A percentile compares a stretch with the other conserved stretches of the same genome.
These are phyloP conservation scores for Actias luna DNA, from an alignment of 2,888 invertebrate genomes.

Conservation along the genomic window DNA sequence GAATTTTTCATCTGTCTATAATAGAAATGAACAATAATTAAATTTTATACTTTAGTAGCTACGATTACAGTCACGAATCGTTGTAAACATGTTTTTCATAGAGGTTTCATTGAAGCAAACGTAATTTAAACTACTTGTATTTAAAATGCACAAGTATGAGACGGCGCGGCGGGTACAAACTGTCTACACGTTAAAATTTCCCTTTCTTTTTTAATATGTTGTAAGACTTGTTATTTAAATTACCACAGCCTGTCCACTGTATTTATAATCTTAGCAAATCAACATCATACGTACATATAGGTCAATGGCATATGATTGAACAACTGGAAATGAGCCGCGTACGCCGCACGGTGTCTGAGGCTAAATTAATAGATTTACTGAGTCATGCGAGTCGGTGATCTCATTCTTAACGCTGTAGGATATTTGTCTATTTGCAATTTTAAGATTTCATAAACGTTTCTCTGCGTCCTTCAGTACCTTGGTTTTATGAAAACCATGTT, in stretches of 20 bases:
- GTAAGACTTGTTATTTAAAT: conserved; percentile 12
- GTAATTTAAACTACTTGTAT: neutral
- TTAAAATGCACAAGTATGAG: neutral
- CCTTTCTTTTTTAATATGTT: conserved; percentile 9
- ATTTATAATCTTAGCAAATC: conserved; percentile 13
- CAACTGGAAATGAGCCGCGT: conserved; percentile 45
- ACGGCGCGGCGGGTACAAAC: neutral
- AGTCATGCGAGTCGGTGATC: conserved; percentile 56
- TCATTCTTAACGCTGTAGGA: conserved; percentile 41
- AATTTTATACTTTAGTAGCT: neutral
- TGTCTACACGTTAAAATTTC: conserved; percentile 10
- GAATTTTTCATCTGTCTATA: neutral
- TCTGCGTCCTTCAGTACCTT: conserved; percentile 24
- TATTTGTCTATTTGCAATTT: conserved; percentile 27
- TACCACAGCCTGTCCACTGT: conserved; percentile 6
- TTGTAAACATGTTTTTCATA: neutral
- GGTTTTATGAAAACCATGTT: no score
- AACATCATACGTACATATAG: conserved; percentile 40
- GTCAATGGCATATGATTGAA: conserved; percentile 58
- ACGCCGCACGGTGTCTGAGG: conserved; percentile 29
- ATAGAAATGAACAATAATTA: neutral
- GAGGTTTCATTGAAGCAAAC: neutral
- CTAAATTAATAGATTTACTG: conserved; percentile 57
- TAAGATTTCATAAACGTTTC: conserved; percentile 40
- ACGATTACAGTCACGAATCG: no score